phyloP scores from a whole-genome alignment of 2,113 vertebrate species.

The Plectropomus leopardus region DNA sequence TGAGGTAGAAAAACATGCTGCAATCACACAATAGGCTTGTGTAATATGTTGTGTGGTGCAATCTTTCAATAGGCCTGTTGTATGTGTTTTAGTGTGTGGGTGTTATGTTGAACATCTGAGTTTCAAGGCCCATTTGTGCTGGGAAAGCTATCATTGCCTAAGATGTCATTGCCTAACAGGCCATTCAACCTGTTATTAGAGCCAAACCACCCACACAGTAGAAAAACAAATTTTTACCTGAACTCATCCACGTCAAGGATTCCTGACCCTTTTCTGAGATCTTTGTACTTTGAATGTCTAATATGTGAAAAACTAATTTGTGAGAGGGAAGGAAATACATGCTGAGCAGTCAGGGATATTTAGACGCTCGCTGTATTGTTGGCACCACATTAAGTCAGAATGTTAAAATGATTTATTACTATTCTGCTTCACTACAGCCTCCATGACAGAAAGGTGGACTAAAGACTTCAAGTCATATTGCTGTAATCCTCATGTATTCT shows the following conservation, averaged over 20 bases:
- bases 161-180: constrained; percentile 66
- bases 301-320: background rate
- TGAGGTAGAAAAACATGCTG: background rate
- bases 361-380: background rate
- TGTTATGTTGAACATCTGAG: constrained; percentile 48
- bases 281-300: background rate
- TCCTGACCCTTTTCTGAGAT: too few relatives aligned
- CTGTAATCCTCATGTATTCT: background rate
- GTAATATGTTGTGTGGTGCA: background rate
- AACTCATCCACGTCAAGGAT: constrained; percentile 13
- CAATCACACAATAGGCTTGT: background rate
- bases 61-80: too few relatives aligned
- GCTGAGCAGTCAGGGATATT: background rate
- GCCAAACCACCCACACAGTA: constrained; percentile 65
- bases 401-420: background rate
- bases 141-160: constrained; percentile 68
- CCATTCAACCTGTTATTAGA: constrained; percentile 66
- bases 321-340: background rate
- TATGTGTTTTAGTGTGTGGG: constrained; percentile 33
- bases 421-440: background rate
- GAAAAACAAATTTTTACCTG: constrained; percentile 41
- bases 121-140: constrained; percentile 76
- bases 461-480: background rate
- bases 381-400: background rate
- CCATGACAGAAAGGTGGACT: background rate